These are phyloP conservation scores for Cartodere bifasciata DNA, from an alignment of 2,888 invertebrate genomes.

Conservation along the genomic window DNA sequence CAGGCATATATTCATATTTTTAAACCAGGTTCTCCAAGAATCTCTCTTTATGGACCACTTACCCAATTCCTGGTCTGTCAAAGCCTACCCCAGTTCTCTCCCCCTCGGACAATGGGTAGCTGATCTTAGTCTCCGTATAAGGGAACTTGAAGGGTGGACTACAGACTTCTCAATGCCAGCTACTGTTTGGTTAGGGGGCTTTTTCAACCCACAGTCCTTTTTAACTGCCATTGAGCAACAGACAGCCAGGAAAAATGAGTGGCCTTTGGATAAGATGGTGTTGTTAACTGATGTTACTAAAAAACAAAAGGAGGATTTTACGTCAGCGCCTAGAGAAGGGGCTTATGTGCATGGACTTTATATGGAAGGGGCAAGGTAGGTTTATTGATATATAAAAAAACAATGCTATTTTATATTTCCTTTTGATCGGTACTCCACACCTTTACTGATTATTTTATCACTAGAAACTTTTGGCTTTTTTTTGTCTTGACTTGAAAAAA, in stretches of 20 bases:
- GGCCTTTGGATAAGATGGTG: constrained; percentile 94
- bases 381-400: constrained; percentile 2
- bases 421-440: too few species aligned
- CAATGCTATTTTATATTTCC: neutral
- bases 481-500: too few species aligned
- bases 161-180: constrained; percentile 77
- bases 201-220: constrained; percentile 95
- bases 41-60: constrained; percentile 81
- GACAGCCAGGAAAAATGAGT: constrained; percentile 89
- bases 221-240: constrained; percentile 96
- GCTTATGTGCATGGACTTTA: constrained; percentile 79
- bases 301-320: constrained; percentile 72
- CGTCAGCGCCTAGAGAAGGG: constrained; percentile 78
- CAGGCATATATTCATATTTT: too few species aligned
- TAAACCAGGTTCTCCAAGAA: constrained; percentile 65
- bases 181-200: constrained; percentile 86
- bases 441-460: too few species aligned
- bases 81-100: constrained; percentile 79
- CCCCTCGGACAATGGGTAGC: constrained; percentile 67
- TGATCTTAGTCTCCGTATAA: constrained; percentile 67
- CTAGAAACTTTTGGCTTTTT: too few species aligned
- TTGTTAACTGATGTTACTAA: constrained; percentile 91
- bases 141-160: constrained; percentile 78
- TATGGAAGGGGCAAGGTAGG: constrained; percentile 73
- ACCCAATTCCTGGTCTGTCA: constrained; percentile 72